phyloP scores from a whole-genome alignment of 2,113 vertebrate genomes.

The human region GRCh38 chrX:116489501-116490000 shows the following conservation, averaged over 20 bases:
- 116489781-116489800: neutral
- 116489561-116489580: neutral
- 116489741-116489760: neutral
- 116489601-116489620: neutral
- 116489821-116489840: neutral
- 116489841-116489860: neutral
- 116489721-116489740: neutral
- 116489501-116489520: neutral
- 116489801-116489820: neutral
- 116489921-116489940: neutral
- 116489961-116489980: neutral
- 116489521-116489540: neutral
- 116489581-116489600: neutral
- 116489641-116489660: neutral
- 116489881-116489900: neutral
- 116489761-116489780: neutral
- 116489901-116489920: neutral
- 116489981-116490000: neutral
- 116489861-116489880: neutral
- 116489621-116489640: neutral
- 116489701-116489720: neutral
- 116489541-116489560: neutral
- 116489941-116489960: neutral
- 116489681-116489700: neutral
- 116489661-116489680: neutral